Evolutionary conservation across 53 echinoderm and acorn worm genomes (phyloP), one percentile per base, ranked within the genome.

Genomic region (Crossaster papposus): DNA sequence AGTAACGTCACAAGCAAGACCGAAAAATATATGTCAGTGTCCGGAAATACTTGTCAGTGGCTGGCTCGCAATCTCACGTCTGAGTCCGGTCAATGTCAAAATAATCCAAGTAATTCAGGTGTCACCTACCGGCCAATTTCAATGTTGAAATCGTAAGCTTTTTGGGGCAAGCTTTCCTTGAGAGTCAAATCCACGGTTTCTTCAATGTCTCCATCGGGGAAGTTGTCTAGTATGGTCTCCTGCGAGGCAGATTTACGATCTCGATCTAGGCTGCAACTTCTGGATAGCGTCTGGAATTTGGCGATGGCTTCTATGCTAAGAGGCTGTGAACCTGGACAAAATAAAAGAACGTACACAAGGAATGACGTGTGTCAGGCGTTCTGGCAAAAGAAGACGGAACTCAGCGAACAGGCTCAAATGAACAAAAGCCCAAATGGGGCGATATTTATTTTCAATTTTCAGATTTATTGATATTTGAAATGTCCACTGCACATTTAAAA

Each of bases 121-220:
- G 3, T 31, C 30, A 87, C 92, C 17, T 54, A 95, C 96, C 96
- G 92, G 72, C 95, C 95, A 79, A 96, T 96, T 91, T 96, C 96
- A 70, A 92, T 92, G 78, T 94, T 90, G 86, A 96, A 95, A 44
- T 96, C 95, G 73, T 96, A 96, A 26, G 70, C 81, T 89, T 95
- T 96, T 79, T 95, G 95, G 4, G 96, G 96, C 78, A 94, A 90
- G 30, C 86, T 86, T 24, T 81, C 89, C 79, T 96, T 96, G 51
- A 96, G 93, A 50, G 82, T 91, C 14, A 94, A 88, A 70, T 96
- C 96, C 29, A 93, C 71, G 0, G 92, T 70, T 38, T 96, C 94
- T 30, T 93, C 94, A 2, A 55, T 54, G 9, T 91, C 91, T 64
- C 81, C 91, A 31, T 94, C 91, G 22, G 54, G 3, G 14, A 76